Conservation (phyloP, 2,797 vertebrate species). For the Myiotriccus ornatus region DNA sequence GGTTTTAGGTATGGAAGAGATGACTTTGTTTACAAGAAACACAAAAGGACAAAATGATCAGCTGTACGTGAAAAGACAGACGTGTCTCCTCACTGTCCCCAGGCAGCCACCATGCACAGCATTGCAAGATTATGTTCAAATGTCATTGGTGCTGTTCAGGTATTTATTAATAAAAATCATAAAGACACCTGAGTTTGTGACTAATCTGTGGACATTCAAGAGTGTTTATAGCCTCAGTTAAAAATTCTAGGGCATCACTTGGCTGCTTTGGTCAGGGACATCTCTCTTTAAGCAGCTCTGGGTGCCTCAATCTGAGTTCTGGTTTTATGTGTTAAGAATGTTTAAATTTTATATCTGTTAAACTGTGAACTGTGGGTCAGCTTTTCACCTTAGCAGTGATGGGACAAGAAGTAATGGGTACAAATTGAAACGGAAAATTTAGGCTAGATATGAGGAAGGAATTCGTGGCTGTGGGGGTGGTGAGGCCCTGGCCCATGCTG, state of each 20-base stretch:
- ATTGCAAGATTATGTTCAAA: constrained; percentile 48
- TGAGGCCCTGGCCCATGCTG: background rate
- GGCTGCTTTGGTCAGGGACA: background rate
- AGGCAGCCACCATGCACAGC: background rate
- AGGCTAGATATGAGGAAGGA: background rate
- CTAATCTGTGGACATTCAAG: background rate
- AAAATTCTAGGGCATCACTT: accelerated
- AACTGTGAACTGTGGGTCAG: background rate
- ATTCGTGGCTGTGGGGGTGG: background rate
- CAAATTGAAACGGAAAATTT: background rate
- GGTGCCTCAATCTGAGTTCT: accelerated
- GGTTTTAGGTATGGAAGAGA: constrained; percentile 19
- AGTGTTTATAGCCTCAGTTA: accelerated
- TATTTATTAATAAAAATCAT: constrained; percentile 80
- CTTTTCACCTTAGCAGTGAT: background rate
- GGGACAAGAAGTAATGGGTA: background rate
- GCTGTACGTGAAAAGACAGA: constrained; percentile 16
- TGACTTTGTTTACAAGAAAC: constrained; percentile 37
- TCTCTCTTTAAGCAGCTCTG: accelerated
- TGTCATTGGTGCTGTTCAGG: constrained; percentile 69
- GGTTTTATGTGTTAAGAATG: accelerated
- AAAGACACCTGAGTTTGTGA: constrained; percentile 33
- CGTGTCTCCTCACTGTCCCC: background rate
- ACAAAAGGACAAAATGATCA: background rate
- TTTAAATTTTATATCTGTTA: background rate